Conservation (phyloP, 2,888 invertebrate genomes). For the Eupithecia tripunctaria region DNA sequence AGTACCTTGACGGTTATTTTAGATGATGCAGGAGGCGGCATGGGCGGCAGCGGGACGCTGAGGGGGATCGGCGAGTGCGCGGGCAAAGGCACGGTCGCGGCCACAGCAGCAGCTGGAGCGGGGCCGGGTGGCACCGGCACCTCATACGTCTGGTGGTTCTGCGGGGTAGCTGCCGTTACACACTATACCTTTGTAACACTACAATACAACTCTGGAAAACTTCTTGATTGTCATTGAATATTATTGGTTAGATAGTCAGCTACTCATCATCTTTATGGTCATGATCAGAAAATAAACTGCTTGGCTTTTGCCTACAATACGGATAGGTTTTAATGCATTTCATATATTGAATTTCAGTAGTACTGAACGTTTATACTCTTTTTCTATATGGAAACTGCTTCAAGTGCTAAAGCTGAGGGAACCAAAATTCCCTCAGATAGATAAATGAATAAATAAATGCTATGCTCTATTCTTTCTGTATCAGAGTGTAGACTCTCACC, state of each 20-base stretch:
- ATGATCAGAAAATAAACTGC: background rate
- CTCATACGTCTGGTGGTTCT: slow-evolving; percentile 27
- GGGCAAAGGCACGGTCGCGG: slow-evolving; percentile 43
- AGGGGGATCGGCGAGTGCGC: slow-evolving; percentile 59
- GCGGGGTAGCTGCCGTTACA: slow-evolving; percentile 9
- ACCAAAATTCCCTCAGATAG: no score
- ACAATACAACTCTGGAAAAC: background rate
- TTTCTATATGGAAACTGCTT: no score
- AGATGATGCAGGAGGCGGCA: slow-evolving; percentile 12
- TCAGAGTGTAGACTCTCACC: slow-evolving; percentile 16
- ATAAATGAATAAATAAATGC: background rate
- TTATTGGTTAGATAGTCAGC: background rate
- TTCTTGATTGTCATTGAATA: background rate
- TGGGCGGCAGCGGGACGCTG: slow-evolving; percentile 49
- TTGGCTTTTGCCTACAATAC: background rate
- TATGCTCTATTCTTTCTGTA: background rate
- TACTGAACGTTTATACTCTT: no score
- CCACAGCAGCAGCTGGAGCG: slow-evolving; percentile 63
- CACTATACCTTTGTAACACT: background rate
- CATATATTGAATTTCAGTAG: background rate
- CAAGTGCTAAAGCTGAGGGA: no score
- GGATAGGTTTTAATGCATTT: background rate
- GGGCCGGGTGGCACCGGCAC: slow-evolving; percentile 38
- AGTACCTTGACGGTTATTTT: background rate
- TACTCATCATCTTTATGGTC: background rate